These are phyloP conservation scores for Heliothis virescens DNA, from an alignment of 1,140 invertebrate genomes.

Conservation along the genomic window DNA sequence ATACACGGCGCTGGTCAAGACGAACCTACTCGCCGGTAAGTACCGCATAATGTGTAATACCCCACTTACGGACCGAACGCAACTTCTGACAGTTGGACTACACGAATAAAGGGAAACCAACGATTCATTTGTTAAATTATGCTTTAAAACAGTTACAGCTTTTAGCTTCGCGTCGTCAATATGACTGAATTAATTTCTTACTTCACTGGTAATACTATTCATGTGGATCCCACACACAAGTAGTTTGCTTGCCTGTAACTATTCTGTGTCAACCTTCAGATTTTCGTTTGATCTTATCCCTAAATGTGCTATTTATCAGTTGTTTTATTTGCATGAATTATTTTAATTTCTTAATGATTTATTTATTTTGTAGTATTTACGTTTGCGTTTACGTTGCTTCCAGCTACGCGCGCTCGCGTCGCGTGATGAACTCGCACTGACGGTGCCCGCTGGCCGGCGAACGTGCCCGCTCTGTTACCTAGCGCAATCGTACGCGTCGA, in stretches of 20 bases:
- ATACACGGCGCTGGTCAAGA: slow-evolving; percentile 55
- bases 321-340: not conserved
- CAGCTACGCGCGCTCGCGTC: slow-evolving; percentile 55
- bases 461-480: not conserved
- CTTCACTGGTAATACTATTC: no score
- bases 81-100: no score
- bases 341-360: slow-evolving; percentile 41
- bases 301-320: not conserved
- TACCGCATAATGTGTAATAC: not conserved
- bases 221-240: no score
- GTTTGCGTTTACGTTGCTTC: slow-evolving; percentile 59
- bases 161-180: no score
- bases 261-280: not conserved
- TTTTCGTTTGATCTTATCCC: not conserved
- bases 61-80: not conserved
- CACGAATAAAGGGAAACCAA: no score
- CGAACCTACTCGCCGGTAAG: not conserved
- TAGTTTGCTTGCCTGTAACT: not conserved
- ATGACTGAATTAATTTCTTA: no score
- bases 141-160: not conserved
- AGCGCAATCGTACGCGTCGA: not conserved
- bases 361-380: slow-evolving; percentile 49
- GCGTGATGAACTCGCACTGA: slow-evolving; percentile 55
- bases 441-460: not conserved
- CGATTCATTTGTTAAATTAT: no score